phyloP scores from a whole-genome alignment of 2,113 vertebrate genomes.

The Isurus oxyrinchus region DNA sequence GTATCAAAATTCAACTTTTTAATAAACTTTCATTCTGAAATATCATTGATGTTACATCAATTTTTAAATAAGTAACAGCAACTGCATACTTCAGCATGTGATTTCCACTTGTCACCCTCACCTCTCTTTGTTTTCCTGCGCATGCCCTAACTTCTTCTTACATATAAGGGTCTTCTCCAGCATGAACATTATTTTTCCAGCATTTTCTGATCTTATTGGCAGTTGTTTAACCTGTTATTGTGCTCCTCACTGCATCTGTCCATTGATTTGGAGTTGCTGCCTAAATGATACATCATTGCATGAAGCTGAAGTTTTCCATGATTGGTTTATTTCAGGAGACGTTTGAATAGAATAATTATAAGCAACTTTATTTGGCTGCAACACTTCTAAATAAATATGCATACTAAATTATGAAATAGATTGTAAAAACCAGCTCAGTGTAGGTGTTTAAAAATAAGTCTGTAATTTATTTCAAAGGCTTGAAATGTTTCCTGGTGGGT shows the following conservation, averaged over 20 bases:
- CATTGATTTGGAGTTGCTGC: background rate
- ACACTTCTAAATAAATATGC: background rate
- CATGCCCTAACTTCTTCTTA: background rate
- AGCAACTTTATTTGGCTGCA: background rate
- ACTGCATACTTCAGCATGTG: background rate
- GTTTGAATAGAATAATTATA: background rate
- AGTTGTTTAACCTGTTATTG: background rate
- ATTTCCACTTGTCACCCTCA: background rate
- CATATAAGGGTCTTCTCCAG: background rate
- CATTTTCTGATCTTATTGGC: background rate
- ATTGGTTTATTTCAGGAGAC: background rate
- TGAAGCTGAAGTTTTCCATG: background rate
- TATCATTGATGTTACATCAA: too few species aligned
- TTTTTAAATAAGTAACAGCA: too few species aligned
- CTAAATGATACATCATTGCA: background rate
- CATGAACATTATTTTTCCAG: background rate
- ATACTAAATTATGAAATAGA: conserved; percentile 20
- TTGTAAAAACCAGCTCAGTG: background rate
- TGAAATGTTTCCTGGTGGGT: conserved; percentile 21
- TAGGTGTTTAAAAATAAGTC: conserved; percentile 17
- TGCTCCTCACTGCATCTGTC: background rate
- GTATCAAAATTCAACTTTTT: background rate
- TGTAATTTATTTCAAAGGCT: conserved; percentile 20
- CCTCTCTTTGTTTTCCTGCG: background rate
- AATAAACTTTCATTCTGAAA: too few species aligned